Base-by-base conservation (phyloP, 1,140 invertebrate species). In the Contarinia nasturtii region DNA sequence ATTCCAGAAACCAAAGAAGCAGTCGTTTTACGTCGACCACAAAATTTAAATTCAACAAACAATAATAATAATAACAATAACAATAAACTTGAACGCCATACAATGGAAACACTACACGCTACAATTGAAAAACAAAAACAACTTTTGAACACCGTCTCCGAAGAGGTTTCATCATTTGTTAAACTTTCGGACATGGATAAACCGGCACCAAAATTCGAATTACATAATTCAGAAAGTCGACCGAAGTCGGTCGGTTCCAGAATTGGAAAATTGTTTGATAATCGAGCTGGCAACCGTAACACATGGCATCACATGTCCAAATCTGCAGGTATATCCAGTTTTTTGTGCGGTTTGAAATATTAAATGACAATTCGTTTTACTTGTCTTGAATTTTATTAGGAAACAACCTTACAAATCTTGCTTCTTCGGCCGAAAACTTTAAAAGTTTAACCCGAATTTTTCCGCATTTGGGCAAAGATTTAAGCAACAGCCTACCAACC, bases 121-220 rank as follows among this genome's bases (percentile, higher is more conserved):
- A 61, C 60, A 12, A 62, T 61, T n/a, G 62, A 64, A 47, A 63
- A 62, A 44, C 62, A 64, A 17, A 64, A 64, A 48, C 55, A 58
- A 41, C 41, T 64, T 10, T 48, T 64, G 17, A 61, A 64, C 46
- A 63, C 61, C 0, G 61, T 63, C 8, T 62, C 55, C 21, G 61
- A 63, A 47, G 50, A 52, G 0, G 45, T 50, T 0, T 38, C 46
- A n/a, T 21, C 34, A 21, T 75, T 73, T 50, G 74, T 75, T 0
- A 67, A 69, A 48, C 56, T 74, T 2, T 75, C 74, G 3, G 74
- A 77, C 53, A 60, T 75, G 51, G 73, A 75, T 50, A 72, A 70
- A 50, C 68, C 67, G 0, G 47, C 56, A 18, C 45, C 46, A 2
- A 63, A 62, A 42, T 58, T 62, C 21, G 60, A 63, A 15, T 45